Percentiles rank a stretch among this genome's conserved stretches.
phyloP scores from a whole-genome alignment of 1,140 invertebrate species.

The Pissodes strobi region DNA sequence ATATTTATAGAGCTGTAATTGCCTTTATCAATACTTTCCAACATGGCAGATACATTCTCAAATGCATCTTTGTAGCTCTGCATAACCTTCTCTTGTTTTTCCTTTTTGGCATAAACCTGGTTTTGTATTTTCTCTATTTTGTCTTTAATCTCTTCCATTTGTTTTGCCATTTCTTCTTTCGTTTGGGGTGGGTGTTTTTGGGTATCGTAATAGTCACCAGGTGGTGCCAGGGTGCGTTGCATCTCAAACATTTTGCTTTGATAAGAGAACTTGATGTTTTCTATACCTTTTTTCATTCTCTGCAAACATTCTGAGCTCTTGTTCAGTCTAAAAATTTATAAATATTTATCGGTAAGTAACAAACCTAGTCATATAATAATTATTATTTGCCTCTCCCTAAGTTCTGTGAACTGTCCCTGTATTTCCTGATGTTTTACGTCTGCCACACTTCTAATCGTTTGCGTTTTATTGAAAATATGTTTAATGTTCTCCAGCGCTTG shows the following conservation, averaged over 20 bases:
- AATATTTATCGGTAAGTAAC: not conserved
- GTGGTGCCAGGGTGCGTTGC: conserved; percentile 30
- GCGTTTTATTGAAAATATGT: conserved; percentile 46
- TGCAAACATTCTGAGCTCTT: conserved; percentile 44
- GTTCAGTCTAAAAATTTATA: conserved; percentile 37
- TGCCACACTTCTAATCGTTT: conserved; percentile 44
- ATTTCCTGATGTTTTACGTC: conserved; percentile 41
- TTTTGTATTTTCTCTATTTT: conserved; percentile 47
- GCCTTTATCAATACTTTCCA: conserved; percentile 42
- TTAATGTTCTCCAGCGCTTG: conserved; percentile 31
- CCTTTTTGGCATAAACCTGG: conserved; percentile 19
- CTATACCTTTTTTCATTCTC: conserved; percentile 49
- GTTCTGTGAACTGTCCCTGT: conserved; percentile 43
- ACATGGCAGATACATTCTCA: conserved; percentile 31
- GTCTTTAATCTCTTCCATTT: conserved; percentile 44
- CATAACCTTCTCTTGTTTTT: conserved; percentile 32
- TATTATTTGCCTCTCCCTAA: conserved; percentile 30
- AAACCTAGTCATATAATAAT: not conserved
- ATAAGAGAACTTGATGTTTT: conserved; percentile 49
- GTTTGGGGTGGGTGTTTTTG: conserved; percentile 13
- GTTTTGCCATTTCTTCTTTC: conserved; percentile 44
- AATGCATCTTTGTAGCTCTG: conserved; percentile 43
- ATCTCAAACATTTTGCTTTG: conserved; percentile 40
- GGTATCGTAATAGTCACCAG: conserved; percentile 7
- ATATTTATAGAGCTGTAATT: conserved; percentile 32